Base-by-base conservation (phyloP, 2,888 invertebrate genomes). In the Lithosia quadra region DNA sequence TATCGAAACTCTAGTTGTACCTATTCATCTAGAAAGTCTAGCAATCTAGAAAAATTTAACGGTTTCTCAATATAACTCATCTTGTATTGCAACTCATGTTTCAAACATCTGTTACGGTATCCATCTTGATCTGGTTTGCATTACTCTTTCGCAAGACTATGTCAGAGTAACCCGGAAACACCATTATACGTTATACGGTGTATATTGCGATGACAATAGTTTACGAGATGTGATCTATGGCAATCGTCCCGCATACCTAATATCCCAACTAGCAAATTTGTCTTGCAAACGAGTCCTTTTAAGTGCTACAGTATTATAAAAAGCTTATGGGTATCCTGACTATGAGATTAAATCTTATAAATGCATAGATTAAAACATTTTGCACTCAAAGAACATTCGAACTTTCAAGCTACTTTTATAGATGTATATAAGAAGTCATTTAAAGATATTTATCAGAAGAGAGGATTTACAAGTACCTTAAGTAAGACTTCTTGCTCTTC, bases 101-200 rank as follows among this genome's bases (percentile, higher is more conserved):
- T 53, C 70, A 69, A 69, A 69, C 64, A 49, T 39, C 65, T 49
- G 55, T 56, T 56, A 66, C 7, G 67, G 15, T 60, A 64, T 68
- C 58, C 60, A 74, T 72, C 60, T 65, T 64, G 34, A 33, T 71
- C 62, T 72, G 63, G 61, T 72, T 72, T 68, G 72, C 68, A 64
- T 62, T 60, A 72, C 28, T n/a, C 34, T 43, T 65, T 55, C 36
- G 60, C 66, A 71, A 74, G 73, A 71, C 71, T 61, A 74, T 74
- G 43, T 77, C 75, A 71, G 70, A 62, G 71, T 67, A 71, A 79
- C 79, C 77, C 83, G 86, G 85, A 86, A 85, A 69, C 64, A 71
- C 69, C 79, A 80, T 83, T 84, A 63, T 77, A 67, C 63, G 71
- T 63, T 70, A 81, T 80, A 85, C 68, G 75, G 73, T 61, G 43